Evolutionary conservation across 2,113 vertebrate genomes (phyloP), one percentile per base, ranked within the genome.

Genomic region (Ceyx melanurus): DNA sequence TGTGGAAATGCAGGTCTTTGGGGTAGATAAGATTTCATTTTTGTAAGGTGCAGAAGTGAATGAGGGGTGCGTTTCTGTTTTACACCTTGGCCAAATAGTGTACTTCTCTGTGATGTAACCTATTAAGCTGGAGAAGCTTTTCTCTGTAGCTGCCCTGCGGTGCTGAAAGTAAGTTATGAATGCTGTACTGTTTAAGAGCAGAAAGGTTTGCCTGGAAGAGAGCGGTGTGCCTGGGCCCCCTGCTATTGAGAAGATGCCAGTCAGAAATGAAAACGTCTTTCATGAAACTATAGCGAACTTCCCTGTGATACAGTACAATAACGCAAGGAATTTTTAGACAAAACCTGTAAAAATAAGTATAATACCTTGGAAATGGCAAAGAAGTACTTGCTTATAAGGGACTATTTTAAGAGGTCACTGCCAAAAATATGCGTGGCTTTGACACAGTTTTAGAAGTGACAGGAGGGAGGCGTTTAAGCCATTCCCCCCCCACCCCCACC

Each of bases 231-330:
- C 97, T 97, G 97, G 98, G 98, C 97, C 98, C 95, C 97, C 97
- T 96, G 97, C 98, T 97, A 98, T 98, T 98, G 97, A 98, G 97
- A 95, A 97, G 96, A 97, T 98, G 98, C 97, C 98, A 98, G 98
- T 98, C 98, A 98, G 97, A 97, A 96, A 98, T 98, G 97, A 98
- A 98, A 98, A 98, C 96, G 96, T 97, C 98, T 98, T 98, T 98
- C 98, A 98, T 97, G 97, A 97, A 97, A 97, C 97, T 97, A 97
- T 97, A 97, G 97, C 77, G 61, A 97, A 97, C 96, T 97, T 98
- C 96, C 96, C 97, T 87, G 96, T 95, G 97, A 97, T 96, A 97
- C 97, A 98, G 97, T 97, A 96, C 95, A 96, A 97, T 97, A 98
- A 97, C 94, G 92, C 92, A 84, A 96, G 92, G 96, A 96, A 96